phyloP scores from a whole-genome alignment of 2,888 invertebrate genomes.

The Cantharis flavilabris region DNA sequence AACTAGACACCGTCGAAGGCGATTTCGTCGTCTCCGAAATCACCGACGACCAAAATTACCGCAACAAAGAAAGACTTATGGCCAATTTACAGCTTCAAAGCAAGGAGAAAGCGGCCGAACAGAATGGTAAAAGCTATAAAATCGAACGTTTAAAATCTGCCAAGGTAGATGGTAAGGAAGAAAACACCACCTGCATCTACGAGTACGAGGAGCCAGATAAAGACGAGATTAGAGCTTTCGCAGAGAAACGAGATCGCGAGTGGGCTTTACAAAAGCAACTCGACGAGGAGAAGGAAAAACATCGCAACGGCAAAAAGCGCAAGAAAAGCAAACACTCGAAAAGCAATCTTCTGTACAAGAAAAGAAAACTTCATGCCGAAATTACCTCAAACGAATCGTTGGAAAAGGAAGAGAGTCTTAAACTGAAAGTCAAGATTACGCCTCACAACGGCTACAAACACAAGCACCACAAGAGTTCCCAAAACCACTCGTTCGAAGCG shows the following conservation, averaged over 20 bases:
- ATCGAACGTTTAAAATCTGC: not conserved
- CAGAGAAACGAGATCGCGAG: slow-evolving; percentile 53
- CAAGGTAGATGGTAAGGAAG: not conserved
- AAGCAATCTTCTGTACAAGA: slow-evolving; percentile 56
- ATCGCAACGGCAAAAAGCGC: slow-evolving; percentile 58
- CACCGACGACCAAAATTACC: slow-evolving; percentile 28
- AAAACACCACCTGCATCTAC: slow-evolving; percentile 46
- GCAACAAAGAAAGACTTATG: slow-evolving; percentile 48
- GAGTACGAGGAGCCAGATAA: slow-evolving; percentile 53
- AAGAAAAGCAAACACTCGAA: slow-evolving; percentile 64
- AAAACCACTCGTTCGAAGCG: slow-evolving; percentile 18
- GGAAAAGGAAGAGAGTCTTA: slow-evolving; percentile 56
- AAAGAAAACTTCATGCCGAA: slow-evolving; percentile 62
- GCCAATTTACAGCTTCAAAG: slow-evolving; percentile 51
- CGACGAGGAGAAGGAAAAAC: slow-evolving; percentile 44
- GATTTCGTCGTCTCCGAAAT: slow-evolving; percentile 1
- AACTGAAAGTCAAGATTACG: slow-evolving; percentile 61
- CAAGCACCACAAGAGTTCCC: slow-evolving; percentile 49
- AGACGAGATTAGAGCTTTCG: slow-evolving; percentile 54
- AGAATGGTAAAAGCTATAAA: not conserved
- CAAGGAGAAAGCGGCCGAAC: slow-evolving; percentile 28
- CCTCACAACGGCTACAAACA: slow-evolving; percentile 55
- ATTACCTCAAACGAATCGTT: slow-evolving; percentile 51
- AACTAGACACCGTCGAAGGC: not conserved
- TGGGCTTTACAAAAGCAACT: slow-evolving; percentile 53